Percentiles rank a stretch among this genome's conserved stretches.
These are phyloP conservation scores for Ethmia dodecea DNA, from an alignment of 2,888 invertebrate genomes.

Conservation along the genomic window DNA sequence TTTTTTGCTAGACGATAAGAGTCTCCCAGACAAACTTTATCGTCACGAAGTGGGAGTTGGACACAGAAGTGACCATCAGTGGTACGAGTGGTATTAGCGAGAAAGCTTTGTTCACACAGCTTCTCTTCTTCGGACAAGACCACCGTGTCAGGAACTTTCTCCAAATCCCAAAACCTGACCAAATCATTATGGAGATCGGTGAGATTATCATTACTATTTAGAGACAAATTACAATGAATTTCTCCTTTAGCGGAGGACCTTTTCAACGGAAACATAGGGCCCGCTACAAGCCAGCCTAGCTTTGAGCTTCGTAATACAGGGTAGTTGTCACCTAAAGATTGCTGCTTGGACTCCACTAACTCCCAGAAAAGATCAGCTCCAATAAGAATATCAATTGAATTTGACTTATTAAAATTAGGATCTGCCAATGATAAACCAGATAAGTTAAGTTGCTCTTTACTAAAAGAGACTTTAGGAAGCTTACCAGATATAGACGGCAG, in stretches of 20 bases:
- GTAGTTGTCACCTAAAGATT: neutral
- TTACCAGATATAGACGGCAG: too few species aligned
- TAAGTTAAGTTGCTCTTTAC: too few species aligned
- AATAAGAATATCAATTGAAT: neutral
- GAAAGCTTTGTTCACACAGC: conserved; percentile 8
- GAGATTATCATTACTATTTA: too few species aligned
- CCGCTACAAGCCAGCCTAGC: neutral
- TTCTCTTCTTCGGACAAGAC: conserved; percentile 2
- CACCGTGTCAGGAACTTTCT: neutral
- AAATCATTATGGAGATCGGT: too few species aligned
- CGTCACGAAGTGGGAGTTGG: neutral
- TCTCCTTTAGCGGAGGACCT: too few species aligned
- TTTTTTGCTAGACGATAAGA: neutral
- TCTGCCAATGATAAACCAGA: neutral
- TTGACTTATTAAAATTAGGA: neutral
- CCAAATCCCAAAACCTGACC: neutral
- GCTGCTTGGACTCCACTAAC: neutral
- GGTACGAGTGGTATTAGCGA: conserved; percentile 2
- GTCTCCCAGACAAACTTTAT: neutral
- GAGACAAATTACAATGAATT: too few species aligned
- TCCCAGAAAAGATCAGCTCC: too few species aligned
- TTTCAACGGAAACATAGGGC: neutral
- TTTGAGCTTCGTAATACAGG: neutral
- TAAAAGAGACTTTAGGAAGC: too few species aligned
- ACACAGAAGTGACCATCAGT: conserved; percentile 1